phyloP scores from a whole-genome alignment of 1,140 invertebrate genomes.

The Bombus pyrosoma region DNA sequence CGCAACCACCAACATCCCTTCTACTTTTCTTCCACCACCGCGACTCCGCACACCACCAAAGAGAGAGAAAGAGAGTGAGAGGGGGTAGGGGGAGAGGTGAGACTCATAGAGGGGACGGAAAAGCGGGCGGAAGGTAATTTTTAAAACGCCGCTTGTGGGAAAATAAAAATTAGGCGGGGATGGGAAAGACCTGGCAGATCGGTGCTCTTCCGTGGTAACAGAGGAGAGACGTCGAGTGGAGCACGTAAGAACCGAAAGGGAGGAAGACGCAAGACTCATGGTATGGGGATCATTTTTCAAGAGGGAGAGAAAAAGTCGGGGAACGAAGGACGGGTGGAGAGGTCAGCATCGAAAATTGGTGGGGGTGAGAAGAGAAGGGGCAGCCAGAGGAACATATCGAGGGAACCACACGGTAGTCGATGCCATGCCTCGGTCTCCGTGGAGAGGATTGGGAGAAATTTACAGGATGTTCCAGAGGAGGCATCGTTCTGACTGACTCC shows the following conservation, averaged over 20 bases:
- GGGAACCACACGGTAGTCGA: constrained; percentile 18
- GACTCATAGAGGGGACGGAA: neutral
- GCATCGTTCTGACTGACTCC: constrained; percentile 52
- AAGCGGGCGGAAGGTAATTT: constrained; percentile 71
- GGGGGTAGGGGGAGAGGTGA: neutral
- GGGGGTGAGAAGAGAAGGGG: constrained; percentile 34
- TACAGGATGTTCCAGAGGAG: constrained; percentile 69
- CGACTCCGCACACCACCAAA: neutral
- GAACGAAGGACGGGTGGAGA: constrained; percentile 15
- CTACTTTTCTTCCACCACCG: constrained; percentile 47
- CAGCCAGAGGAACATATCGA: constrained; percentile 30
- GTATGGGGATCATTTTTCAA: constrained; percentile 66
- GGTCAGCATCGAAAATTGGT: constrained; percentile 46
- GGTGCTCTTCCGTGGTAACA: constrained; percentile 60
- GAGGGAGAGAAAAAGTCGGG: constrained; percentile 47
- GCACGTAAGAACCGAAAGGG: constrained; percentile 40
- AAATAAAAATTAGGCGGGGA: constrained; percentile 76
- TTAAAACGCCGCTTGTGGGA: constrained; percentile 78
- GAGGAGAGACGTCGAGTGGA: constrained; percentile 1
- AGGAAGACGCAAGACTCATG: constrained; percentile 16
- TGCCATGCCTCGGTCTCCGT: neutral
- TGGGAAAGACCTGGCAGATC: constrained; percentile 59
- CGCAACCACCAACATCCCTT: constrained; percentile 39
- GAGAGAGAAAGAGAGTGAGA: neutral
- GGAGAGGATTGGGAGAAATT: constrained; percentile 65